Conservation (phyloP, 2,113 vertebrate genomes). For the Steatornis caripensis region DNA sequence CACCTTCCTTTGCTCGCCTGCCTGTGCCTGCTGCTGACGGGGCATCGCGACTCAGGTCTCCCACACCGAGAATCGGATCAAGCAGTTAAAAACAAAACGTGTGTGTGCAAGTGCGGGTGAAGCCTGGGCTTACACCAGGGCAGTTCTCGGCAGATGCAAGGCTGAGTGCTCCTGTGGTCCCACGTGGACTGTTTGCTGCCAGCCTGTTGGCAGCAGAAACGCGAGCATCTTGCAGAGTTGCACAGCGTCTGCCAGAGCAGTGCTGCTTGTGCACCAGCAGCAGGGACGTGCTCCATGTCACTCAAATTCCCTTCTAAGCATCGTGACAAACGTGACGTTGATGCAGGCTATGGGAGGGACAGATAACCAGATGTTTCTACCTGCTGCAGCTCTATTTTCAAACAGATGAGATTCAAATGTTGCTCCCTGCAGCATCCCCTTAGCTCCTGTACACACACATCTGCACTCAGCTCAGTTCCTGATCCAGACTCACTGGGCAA, state of each 20-base stretch:
- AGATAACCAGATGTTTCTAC: background rate
- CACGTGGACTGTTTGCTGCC: background rate
- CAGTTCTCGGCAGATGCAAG: background rate
- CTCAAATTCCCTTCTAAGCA: background rate
- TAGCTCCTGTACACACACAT: fast-evolving
- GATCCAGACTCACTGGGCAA: background rate
- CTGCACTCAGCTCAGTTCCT: background rate
- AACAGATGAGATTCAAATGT: background rate
- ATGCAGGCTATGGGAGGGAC: background rate
- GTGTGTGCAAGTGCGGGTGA: no score
- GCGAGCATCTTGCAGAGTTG: background rate
- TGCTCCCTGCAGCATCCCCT: background rate
- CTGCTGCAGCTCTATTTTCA: background rate
- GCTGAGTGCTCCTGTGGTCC: fast-evolving
- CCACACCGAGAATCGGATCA: fast-evolving
- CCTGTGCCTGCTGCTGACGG: background rate
- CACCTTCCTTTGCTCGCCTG: background rate
- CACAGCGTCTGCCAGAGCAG: fast-evolving
- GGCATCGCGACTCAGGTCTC: fast-evolving
- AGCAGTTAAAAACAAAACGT: fast-evolving
- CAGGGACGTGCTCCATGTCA: background rate
- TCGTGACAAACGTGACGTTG: fast-evolving
- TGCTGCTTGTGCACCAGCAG: background rate
- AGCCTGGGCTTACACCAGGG: background rate
- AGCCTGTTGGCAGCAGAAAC: background rate